Evolutionary conservation across 1,140 invertebrate genomes (phyloP).

Genomic region (Mactra quadrangularis): DNA sequence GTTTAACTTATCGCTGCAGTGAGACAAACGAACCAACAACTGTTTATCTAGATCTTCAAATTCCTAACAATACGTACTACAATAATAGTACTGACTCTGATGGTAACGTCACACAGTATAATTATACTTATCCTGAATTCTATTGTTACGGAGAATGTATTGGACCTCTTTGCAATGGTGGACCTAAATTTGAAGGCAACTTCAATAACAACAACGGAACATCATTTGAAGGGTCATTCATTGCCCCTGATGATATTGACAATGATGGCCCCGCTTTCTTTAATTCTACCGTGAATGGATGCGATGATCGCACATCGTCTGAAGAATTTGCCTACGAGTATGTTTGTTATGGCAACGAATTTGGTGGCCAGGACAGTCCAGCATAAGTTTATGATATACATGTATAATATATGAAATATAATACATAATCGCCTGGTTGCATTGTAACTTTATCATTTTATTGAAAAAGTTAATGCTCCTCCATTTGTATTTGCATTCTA

Average conservation of each 20-base stretch:
- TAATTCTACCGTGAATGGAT: background rate
- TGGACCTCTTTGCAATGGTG: background rate
- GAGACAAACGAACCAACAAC: background rate
- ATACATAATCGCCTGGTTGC: no score
- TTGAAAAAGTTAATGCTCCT: no score
- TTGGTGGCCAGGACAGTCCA: no score
- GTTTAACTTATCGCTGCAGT: conserved; percentile 9
- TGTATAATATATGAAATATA: no score
- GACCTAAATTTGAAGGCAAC: background rate
- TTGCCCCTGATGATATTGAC: background rate
- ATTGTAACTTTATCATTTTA: no score
- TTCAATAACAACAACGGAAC: no score
- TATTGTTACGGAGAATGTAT: conserved; percentile 24
- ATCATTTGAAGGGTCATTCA: conserved; percentile 19
- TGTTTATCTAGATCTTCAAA: conserved; percentile 11
- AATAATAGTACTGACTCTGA: background rate
- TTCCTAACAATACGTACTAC: background rate
- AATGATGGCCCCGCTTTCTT: conserved; percentile 16
- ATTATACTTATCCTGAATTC: no score
- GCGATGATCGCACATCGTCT: background rate
- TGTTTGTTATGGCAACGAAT: no score
- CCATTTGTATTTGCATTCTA: no score
- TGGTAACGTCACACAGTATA: background rate
- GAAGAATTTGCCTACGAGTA: conserved; percentile 36
- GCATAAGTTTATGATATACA: no score